Percentiles rank a stretch among this genome's conserved stretches.
phyloP scores from a whole-genome alignment of 2,888 invertebrate species.

The Cephus sareptanus region DNA sequence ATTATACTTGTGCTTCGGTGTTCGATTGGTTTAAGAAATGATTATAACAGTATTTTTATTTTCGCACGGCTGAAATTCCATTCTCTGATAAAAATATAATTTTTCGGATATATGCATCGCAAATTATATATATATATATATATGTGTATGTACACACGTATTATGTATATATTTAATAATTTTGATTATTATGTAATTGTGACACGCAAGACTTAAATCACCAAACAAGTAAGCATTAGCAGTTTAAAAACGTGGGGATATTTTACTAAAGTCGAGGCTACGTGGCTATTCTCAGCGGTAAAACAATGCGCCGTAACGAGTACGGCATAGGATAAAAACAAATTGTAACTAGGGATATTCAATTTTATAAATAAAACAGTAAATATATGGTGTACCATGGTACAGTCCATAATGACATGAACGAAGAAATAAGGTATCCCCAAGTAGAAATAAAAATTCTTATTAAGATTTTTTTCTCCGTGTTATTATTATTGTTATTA shows the following conservation, averaged over 20 bases:
- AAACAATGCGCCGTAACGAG: neutral
- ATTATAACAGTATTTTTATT: neutral
- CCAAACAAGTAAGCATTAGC: neutral
- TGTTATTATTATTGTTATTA: slow-evolving; percentile 4
- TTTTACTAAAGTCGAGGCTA: neutral
- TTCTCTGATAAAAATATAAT: neutral
- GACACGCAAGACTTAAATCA: neutral
- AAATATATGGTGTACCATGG: neutral
- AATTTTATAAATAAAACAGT: slow-evolving; percentile 13
- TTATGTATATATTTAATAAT: neutral
- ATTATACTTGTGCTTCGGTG: neutral
- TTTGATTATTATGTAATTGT: neutral
- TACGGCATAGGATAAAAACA: neutral
- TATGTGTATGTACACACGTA: neutral
- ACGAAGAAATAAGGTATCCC: slow-evolving; percentile 7
- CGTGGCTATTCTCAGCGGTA: neutral
- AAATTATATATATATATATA: neutral
- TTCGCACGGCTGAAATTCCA: neutral
- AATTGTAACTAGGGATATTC: slow-evolving; percentile 7
- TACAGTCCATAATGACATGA: neutral
- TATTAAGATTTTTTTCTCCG: neutral
- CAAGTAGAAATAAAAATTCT: neutral
- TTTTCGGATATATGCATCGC: neutral
- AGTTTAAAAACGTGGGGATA: neutral
- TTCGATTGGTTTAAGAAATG: neutral